A percentile compares a stretch with the other conserved stretches of the same genome.
These are phyloP conservation scores for Semaprochilodus insignis DNA, from an alignment of 2,797 vertebrate species.

Conservation along the genomic window DNA sequence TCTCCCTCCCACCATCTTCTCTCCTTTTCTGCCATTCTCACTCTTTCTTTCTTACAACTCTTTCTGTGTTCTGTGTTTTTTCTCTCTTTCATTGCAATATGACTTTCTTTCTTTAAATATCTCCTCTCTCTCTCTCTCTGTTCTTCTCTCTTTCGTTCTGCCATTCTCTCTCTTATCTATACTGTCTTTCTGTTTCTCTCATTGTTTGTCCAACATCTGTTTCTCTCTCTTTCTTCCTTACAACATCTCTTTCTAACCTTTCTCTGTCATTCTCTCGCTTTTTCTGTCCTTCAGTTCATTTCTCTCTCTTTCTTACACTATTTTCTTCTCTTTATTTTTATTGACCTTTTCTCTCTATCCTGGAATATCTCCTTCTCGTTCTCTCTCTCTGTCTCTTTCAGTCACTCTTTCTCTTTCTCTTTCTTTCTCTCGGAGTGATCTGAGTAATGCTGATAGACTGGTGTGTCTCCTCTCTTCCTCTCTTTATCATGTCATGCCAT, in stretches of 20 bases:
- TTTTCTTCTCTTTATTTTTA: background rate
- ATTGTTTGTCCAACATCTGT: background rate
- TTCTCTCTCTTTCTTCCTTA: background rate
- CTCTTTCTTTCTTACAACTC: no score
- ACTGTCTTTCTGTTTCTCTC: no score
- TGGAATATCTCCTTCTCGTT: background rate
- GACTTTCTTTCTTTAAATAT: background rate
- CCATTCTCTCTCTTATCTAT: no score
- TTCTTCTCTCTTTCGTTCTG: background rate
- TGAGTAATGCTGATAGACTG: background rate
- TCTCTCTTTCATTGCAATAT: no score
- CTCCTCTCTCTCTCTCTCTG: no score
- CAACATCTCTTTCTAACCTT: background rate
- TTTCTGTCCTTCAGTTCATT: slow-evolving; percentile 8
- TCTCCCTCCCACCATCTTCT: background rate
- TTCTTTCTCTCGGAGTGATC: background rate
- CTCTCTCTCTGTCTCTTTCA: no score
- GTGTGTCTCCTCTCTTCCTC: background rate
- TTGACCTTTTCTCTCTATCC: background rate
- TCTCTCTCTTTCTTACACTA: background rate
- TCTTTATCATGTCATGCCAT: slow-evolving; percentile 42
- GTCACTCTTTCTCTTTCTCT: background rate
- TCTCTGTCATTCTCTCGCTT: background rate
- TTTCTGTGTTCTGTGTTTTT: no score
- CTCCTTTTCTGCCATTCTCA: background rate